Evolutionary conservation across 2,113 vertebrate genomes (phyloP), one percentile per base, ranked within the genome.

Genomic region (Xenopus laevis): DNA sequence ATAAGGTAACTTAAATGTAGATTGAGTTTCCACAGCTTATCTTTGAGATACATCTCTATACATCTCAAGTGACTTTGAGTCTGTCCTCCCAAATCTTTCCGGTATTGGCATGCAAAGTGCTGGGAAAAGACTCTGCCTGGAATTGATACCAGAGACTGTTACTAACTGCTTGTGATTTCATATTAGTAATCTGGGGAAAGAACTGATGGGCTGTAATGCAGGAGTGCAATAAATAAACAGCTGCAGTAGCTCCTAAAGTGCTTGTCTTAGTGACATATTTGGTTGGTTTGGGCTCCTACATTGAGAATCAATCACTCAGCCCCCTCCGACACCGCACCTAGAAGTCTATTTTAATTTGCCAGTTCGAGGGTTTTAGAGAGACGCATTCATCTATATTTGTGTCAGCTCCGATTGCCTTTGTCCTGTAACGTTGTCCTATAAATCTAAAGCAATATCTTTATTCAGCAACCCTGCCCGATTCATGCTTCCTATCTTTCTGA

Each of bases 271-370:
- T 86, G 89, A 87, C 86, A 79, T 80, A 83, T 83, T 82, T n/a
- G 61, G 85, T 79, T 69, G 80, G 80, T 83, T 81, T 69, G 79
- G 85, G 81, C 21, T 79, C 67, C 59, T 69, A 78, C 87, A 79
- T 73, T 50, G 74, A 57, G 67, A 79, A 86, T 77, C 79, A 86
- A 88, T 87, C 86, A 85, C 83, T 88, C 85, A 85, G 80, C 16
- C 80, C 79, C 78, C 74, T 70, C 67, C 18, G 11, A 17, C 21
- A 8, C 78, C 47, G 20, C 78, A 79, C 74, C 66, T 10, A 1
- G 0, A 13, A 4, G 82, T 81, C 20, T 4, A 27, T 82, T 88
- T 88, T 88, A 82, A 88, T 89, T 84, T 84, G 81, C 84, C 81
- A 68, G 83, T 79, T 83, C 79, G 79, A 61, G 63, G 83, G 82